Percentiles rank a stretch among this genome's conserved stretches.
Conservation (phyloP, 1,140 invertebrate species). For the Liolophura sinensis region DNA sequence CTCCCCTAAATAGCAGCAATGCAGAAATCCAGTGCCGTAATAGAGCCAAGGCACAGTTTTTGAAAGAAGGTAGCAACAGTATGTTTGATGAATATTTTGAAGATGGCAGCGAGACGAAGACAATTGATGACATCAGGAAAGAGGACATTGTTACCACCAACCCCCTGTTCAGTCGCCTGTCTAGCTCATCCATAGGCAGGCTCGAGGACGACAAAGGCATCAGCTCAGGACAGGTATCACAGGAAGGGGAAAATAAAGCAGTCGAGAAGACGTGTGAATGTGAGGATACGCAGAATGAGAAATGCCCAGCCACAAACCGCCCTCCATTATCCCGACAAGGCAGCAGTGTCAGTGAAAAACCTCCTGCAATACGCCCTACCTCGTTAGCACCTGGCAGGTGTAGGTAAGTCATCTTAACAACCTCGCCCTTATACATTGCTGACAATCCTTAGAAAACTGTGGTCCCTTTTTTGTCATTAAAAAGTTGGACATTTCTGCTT, state of each 20-base stretch:
- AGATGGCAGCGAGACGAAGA: constrained; percentile 32
- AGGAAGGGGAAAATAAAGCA: constrained; percentile 3
- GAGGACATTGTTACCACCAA: constrained; percentile 28
- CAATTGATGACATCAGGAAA: constrained; percentile 37
- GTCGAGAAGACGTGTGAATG: constrained; percentile 1
- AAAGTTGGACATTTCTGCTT: no score
- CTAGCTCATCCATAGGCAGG: constrained; percentile 7
- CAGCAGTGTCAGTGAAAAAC: constrained; percentile 26
- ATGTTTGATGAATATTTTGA: constrained; percentile 53
- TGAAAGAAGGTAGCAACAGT: constrained; percentile 39
- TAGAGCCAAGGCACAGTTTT: constrained; percentile 17
- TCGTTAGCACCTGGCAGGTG: constrained; percentile 33
- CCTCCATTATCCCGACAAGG: constrained; percentile 32
- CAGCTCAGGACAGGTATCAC: constrained; percentile 7
- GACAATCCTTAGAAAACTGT: no score
- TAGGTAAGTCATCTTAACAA: constrained; percentile 23
- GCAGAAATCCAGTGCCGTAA: no score
- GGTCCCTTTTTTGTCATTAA: no score
- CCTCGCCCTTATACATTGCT: no score
- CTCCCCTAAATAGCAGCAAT: no score
- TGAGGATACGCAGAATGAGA: constrained; percentile 1
- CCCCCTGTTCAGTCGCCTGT: constrained; percentile 8
- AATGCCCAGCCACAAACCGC: constrained; percentile 13
- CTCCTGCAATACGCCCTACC: constrained; percentile 17
- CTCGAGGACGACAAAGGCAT: background rate